These are phyloP conservation scores for Drosophila elegans DNA, from an alignment of 1,140 invertebrate species.

Conservation along the genomic window DNA sequence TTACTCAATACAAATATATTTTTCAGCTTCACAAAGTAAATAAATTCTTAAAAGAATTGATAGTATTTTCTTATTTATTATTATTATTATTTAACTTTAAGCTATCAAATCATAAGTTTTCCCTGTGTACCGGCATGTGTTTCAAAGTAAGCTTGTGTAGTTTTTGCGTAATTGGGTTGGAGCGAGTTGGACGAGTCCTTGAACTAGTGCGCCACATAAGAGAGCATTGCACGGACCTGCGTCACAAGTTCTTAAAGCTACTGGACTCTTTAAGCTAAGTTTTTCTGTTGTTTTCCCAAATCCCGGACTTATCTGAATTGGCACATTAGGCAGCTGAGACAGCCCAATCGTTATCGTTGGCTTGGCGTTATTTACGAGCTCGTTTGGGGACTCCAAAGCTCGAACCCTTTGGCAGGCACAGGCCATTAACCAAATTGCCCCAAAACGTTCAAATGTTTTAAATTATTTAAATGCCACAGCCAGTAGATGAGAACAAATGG, in stretches of 20 bases:
- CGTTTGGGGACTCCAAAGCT: constrained; percentile 20
- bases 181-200: constrained; percentile 58
- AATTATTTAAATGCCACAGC: constrained; percentile 72
- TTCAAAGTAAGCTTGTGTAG: constrained; percentile 9
- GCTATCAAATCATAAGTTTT: neutral
- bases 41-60: too few species aligned
- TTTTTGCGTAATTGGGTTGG: constrained; percentile 80
- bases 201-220: constrained; percentile 67
- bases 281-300: neutral
- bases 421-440: constrained; percentile 80
- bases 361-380: constrained; percentile 64
- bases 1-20: too few species aligned
- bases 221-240: constrained; percentile 42
- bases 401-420: constrained; percentile 63
- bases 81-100: too few species aligned
- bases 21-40: too few species aligned
- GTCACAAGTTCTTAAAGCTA: constrained; percentile 53
- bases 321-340: constrained; percentile 48
- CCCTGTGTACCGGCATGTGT: constrained; percentile 19
- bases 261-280: constrained; percentile 11
- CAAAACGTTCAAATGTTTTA: constrained; percentile 71
- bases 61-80: too few species aligned
- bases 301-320: constrained; percentile 23
- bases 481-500: constrained; percentile 24
- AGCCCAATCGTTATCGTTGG: constrained; percentile 33